These are phyloP conservation scores for Pyrocephalus nanus DNA, from an alignment of 2,797 vertebrate species.

Conservation along the genomic window DNA sequence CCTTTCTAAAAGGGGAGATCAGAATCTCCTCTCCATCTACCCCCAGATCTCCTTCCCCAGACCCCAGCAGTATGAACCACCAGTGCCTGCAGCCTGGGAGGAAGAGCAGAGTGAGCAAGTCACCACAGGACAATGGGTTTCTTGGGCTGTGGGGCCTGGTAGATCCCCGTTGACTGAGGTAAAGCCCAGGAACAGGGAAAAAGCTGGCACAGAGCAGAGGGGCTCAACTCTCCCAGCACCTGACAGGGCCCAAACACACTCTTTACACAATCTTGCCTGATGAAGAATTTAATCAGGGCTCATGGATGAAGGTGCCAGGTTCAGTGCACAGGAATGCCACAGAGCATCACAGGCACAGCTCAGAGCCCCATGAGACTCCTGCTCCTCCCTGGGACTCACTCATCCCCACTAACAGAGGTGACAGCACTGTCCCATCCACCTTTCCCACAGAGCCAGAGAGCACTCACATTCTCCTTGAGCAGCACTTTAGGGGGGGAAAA, in stretches of 20 bases:
- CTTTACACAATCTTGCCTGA: accelerated
- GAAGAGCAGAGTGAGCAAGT: not conserved
- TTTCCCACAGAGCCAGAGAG: not conserved
- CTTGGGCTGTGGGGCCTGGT: not conserved
- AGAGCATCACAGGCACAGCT: not conserved
- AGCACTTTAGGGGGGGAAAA: not conserved
- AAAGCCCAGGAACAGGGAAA: not conserved
- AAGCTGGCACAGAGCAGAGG: not conserved
- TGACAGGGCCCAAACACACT: not conserved
- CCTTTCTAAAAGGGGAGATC: not conserved
- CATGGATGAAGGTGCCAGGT: accelerated
- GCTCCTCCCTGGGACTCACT: not conserved
- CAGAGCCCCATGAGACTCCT: accelerated
- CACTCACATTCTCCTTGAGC: not conserved
- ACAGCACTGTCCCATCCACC: not conserved
- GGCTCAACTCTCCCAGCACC: not conserved
- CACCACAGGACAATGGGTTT: not conserved
- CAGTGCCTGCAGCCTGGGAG: not conserved
- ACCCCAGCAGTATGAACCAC: not conserved
- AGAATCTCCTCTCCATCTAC: not conserved
- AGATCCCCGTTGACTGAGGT: not conserved
- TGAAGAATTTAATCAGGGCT: not conserved
- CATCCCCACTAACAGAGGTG: not conserved
- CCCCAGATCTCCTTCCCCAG: not conserved
- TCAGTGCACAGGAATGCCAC: not conserved